Evolutionary conservation across 2,797 vertebrate genomes (phyloP), one percentile per base, ranked within the genome.

Genomic region (Scolopax bukidnonensis): DNA sequence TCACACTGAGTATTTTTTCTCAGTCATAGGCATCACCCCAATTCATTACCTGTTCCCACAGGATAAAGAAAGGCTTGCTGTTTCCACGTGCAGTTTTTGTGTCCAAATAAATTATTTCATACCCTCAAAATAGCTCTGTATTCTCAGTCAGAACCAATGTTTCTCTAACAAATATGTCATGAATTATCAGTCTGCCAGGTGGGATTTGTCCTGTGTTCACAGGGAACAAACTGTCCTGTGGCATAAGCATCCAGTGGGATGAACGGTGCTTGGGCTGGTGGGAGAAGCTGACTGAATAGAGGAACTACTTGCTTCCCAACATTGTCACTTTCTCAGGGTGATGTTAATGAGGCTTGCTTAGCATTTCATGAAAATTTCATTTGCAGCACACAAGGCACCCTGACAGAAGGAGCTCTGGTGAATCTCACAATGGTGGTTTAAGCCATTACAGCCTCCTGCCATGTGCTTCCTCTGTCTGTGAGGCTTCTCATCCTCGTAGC

Each of bases 311-410:
- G 0, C 48, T 76, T 16, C 43, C 24, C 53, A 54, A 1, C 10
- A 1, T 3, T 4, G 2, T 43, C 30, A 9, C 78, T 90, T 92
- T 85, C 76, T 80, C 16, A 1, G n/a, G 76, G 53, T 59, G 28
- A 89, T 51, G 70, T 40, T 84, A 89, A 91, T 68, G 57, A 94
- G 61, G 24, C 54, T 95, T 92, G 64, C 57, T 81, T 50, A 82
- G 47, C 4, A 0, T 81, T 88, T 88, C 64, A 48, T 84, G 71
- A 89, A 80, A 77, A 83, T 61, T 74, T 54, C 56, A 87, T 90
- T 81, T 69, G 63, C 56, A 73, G 70, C 47, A 64, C 6, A 1
- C 50, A 77, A n/a, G 56, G 56, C 30, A 82, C 40, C 33, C 56
- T 70, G 71, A 14, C 68, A 75, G 71, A 80, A 91, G 40, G 27